Evolutionary conservation across 2,888 invertebrate species (phyloP).

Genomic region (Apodemia mormo): DNA sequence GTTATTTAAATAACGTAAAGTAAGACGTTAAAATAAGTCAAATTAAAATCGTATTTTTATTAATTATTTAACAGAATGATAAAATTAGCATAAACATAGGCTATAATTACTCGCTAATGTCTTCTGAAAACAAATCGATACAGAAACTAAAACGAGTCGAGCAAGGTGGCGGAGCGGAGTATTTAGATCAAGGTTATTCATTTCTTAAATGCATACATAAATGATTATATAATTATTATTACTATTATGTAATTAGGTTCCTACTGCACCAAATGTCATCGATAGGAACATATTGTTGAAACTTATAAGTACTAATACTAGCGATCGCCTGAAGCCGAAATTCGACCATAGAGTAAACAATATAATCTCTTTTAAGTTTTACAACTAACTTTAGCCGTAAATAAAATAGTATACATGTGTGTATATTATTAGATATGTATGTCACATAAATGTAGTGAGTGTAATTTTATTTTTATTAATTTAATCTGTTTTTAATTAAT

Average conservation of each 20-base stretch:
- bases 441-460: no score
- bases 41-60: not conserved
- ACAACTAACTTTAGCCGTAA: no score
- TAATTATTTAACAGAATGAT: not conserved
- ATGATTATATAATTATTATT: not conserved
- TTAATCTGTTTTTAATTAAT: no score
- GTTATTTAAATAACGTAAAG: not conserved
- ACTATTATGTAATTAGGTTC: no score
- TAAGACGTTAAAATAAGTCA: not conserved
- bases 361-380: no score
- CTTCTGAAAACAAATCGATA: not conserved
- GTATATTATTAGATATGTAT: no score
- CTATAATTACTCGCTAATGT: not conserved
- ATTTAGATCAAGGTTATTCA: conserved; percentile 5
- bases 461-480: no score
- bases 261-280: not conserved
- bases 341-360: no score
- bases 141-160: conserved; percentile 1
- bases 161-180: not conserved
- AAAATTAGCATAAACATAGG: conserved; percentile 9
- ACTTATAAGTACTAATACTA: no score
- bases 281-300: no score
- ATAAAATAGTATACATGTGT: no score
- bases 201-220: not conserved
- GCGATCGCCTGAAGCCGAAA: no score